These are phyloP conservation scores for Pollenia labialis DNA, from an alignment of 2,888 invertebrate species.

Conservation along the genomic window DNA sequence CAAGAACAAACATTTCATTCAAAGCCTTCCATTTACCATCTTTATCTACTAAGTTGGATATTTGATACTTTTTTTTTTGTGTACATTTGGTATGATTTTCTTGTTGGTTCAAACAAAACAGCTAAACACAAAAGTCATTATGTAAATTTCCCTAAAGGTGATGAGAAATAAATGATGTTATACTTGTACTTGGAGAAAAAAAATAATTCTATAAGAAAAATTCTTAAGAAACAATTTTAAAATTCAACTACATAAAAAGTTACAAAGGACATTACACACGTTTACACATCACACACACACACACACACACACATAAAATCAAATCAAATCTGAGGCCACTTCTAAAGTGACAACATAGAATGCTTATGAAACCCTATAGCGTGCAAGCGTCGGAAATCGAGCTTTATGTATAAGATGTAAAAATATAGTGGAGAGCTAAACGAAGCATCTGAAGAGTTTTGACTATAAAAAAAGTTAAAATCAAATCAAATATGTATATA, in stretches of 20 bases:
- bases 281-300: not conserved
- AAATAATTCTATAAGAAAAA: not conserved
- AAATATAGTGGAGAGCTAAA: no score
- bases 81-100: not conserved
- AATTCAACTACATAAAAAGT: conserved; percentile 1
- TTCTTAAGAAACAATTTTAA: not conserved
- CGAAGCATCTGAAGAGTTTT: no score
- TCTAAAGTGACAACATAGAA: not conserved
- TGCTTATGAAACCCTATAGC: not conserved
- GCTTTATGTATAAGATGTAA: no score
- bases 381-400: not conserved
- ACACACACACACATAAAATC: not conserved
- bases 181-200: not conserved
- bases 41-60: not conserved
- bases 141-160: conserved; percentile 71
- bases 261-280: not conserved
- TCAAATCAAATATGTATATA: no score
- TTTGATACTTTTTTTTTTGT: not conserved
- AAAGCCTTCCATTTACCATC: not conserved
- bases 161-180: conserved; percentile 70
- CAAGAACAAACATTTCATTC: not conserved
- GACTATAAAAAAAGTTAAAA: no score
- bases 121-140: conserved; percentile 69
- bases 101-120: conserved; percentile 15
- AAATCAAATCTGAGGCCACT: conserved; percentile 12